These are phyloP conservation scores for Hirtodrosophila trivittata DNA, from an alignment of 2,888 invertebrate genomes.

Conservation along the genomic window DNA sequence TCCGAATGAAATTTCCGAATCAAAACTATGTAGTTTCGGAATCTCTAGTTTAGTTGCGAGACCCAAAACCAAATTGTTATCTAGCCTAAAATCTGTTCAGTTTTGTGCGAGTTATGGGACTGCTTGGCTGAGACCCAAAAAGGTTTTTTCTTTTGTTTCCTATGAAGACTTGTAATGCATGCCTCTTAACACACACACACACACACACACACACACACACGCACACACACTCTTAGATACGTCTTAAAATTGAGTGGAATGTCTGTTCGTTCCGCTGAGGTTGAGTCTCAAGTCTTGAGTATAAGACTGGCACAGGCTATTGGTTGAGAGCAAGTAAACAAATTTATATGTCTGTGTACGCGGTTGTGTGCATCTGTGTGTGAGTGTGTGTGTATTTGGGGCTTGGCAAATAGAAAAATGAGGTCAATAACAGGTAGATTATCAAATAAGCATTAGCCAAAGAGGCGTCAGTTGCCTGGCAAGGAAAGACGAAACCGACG, in stretches of 20 bases:
- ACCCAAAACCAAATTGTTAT: too few relatives aligned
- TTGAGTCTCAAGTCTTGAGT: conserved; percentile 9
- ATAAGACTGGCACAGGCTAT: conserved; percentile 7
- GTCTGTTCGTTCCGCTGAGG: conserved; percentile 27
- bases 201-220: neutral
- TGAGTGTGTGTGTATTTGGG: conserved; percentile 15
- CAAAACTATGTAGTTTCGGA: too few relatives aligned
- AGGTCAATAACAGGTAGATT: conserved; percentile 79
- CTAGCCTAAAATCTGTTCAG: too few relatives aligned
- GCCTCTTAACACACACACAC: conserved; percentile 1
- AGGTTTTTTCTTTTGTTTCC: neutral
- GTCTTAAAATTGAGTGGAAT: conserved; percentile 11
- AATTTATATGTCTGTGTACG: conserved; percentile 35
- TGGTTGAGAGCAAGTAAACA: conserved; percentile 49
- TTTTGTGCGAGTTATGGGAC: too few relatives aligned
- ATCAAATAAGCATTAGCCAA: conserved; percentile 76
- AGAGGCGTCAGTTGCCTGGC: conserved; percentile 8
- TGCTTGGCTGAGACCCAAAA: too few relatives aligned
- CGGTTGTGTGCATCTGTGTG: conserved; percentile 11
- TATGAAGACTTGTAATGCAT: neutral
- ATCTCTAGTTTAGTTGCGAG: too few relatives aligned
- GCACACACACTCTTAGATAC: neutral
- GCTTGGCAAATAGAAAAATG: conserved; percentile 63
- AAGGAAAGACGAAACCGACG: conserved; percentile 10
- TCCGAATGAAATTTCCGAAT: too few relatives aligned